Evolutionary conservation across 2,113 vertebrate species (phyloP).

Genomic region (Laticauda colubrina): DNA sequence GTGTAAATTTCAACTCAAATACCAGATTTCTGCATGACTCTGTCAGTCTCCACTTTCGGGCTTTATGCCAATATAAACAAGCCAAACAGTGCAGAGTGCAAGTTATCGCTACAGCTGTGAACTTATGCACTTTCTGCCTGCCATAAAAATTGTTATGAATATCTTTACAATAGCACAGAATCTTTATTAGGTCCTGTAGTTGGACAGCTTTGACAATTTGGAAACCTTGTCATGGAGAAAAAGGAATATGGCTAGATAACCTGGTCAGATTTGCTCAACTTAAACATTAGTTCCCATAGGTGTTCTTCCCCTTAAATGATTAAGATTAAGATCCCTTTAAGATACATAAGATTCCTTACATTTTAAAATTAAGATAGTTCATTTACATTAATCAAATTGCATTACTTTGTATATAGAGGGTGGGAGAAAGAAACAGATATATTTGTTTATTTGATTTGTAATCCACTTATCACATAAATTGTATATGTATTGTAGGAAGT

Average conservation of each 20-base stretch:
- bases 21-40: constrained; percentile 81
- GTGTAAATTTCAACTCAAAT: constrained; percentile 89
- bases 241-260: constrained; percentile 72
- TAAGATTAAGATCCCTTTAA: background rate
- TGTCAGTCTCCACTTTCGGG: constrained; percentile 74
- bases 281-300: constrained; percentile 52
- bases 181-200: constrained; percentile 73
- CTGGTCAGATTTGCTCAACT: constrained; percentile 55
- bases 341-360: constrained; percentile 43
- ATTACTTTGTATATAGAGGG: background rate
- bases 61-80: constrained; percentile 88
- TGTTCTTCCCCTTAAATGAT: background rate
- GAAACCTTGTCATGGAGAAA: constrained; percentile 71
- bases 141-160: constrained; percentile 83
- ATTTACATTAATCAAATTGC: background rate
- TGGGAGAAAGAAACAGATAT: background rate
- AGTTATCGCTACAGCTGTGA: constrained; percentile 82
- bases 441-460: background rate
- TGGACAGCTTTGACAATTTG: constrained; percentile 77
- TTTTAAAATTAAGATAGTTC: background rate
- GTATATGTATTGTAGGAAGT: background rate
- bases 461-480: too few species aligned
- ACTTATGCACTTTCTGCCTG: constrained; percentile 75
- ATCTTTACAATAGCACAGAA: constrained; percentile 78
- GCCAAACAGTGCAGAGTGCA: constrained; percentile 76